Base-by-base conservation (phyloP, 1,140 invertebrate genomes). In the Camponotus floridanus region DNA sequence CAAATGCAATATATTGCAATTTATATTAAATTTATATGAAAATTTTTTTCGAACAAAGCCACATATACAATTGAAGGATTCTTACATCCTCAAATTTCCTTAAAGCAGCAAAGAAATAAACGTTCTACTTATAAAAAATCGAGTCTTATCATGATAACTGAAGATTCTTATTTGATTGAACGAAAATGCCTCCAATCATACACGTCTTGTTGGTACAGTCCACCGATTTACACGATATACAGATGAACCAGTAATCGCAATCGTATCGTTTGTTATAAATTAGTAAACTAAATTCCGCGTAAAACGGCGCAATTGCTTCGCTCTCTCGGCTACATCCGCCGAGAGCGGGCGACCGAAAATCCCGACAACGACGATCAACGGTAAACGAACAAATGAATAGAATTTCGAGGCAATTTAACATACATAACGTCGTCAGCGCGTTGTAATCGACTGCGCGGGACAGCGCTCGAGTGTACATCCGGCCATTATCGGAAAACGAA, bases 371-470 rank as follows among this genome's bases (percentile, higher is more conserved):
- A 45, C 42, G 76, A 31, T 3, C 62, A 36, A 68, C 48, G 31
- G 68, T 81, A 81, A 81, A 81, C 39, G 68, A 71, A 74, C 79
- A 73, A 83, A 83, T 74, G 79, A 83, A 83, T 83, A 59, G 79
- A 83, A 83, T 83, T 74, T 83, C 79, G 79, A 13, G 67, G 61
- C 39, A 83, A 83, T 81, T 81, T 81, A 79, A 79, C 76, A 79
- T 79, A 79, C 76, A 79, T 79, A 79, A 79, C 76, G 76, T 55
- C 67, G 64, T 68, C 64, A 65, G 39, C 39, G 68, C 68, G 51
- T 70, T 59, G 78, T 57, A 81, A 71, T 73, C 79, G 68, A 26
- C 21, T 61, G 55, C 51, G 51, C 36, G 79, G 51, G 51, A 81
- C 67, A 70, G 67, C 70, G 67, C 79, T 81, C 51, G 51, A 73